These are phyloP conservation scores for Nerophis ophidion DNA, from an alignment of 2,113 vertebrate species.

Conservation along the genomic window DNA sequence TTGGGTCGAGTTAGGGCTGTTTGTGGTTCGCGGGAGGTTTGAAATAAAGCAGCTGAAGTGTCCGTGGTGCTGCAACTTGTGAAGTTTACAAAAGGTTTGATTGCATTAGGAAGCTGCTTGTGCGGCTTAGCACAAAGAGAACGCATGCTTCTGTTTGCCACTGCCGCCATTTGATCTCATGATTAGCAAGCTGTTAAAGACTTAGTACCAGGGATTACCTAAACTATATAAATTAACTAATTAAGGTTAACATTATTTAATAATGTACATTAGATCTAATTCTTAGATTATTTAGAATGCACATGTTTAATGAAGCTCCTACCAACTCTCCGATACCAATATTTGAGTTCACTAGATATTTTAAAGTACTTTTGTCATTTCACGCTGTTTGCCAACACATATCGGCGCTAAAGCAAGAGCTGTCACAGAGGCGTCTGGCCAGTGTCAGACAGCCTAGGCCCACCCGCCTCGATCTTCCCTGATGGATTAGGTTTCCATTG, in stretches of 20 bases:
- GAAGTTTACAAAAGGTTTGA: conserved; percentile 63
- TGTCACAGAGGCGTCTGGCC: conserved; percentile 58
- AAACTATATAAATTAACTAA: neutral
- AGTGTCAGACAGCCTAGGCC: conserved; percentile 51
- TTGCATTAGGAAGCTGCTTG: conserved; percentile 59
- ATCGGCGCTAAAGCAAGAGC: conserved; percentile 40
- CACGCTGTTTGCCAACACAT: conserved; percentile 14
- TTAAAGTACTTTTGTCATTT: neutral
- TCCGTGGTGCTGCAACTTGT: conserved; percentile 43
- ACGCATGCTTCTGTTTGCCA: conserved; percentile 29
- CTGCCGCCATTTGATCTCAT: conserved; percentile 41
- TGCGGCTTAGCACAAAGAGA: conserved; percentile 54
- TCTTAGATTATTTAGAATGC: too few species aligned
- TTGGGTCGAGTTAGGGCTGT: conserved; percentile 64
- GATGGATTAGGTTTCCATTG: conserved; percentile 62
- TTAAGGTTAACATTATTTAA: neutral
- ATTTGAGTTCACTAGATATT: neutral
- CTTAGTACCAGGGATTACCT: neutral
- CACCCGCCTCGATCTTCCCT: conserved; percentile 56
- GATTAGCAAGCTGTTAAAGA: conserved; percentile 31
- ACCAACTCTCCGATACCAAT: neutral
- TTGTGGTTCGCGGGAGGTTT: conserved; percentile 61
- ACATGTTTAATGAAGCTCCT: neutral
- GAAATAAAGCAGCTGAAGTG: conserved; percentile 64
- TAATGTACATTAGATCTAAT: neutral